Evolutionary conservation across 2,113 vertebrate genomes (phyloP).

Genomic region (Eulemur rufifrons): DNA sequence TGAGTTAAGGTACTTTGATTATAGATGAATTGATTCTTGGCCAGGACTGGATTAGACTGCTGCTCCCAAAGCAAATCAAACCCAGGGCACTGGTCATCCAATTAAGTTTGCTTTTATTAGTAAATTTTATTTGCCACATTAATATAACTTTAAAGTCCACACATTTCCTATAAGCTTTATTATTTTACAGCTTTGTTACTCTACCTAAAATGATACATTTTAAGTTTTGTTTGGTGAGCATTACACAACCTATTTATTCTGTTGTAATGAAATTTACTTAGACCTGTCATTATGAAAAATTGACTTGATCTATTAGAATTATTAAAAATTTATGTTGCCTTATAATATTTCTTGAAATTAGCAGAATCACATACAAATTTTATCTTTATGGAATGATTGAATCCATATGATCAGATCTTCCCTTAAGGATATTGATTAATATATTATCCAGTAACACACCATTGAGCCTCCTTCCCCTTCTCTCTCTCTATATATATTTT

Average conservation of each 20-base stretch:
- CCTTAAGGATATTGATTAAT: neutral
- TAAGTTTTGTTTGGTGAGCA: neutral
- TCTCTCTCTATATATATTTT: neutral
- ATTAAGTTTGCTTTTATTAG: neutral
- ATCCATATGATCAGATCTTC: neutral
- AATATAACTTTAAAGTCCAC: neutral
- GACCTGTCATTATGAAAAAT: neutral
- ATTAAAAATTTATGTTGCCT: neutral
- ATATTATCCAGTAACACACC: neutral
- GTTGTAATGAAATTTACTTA: neutral
- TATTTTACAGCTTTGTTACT: neutral
- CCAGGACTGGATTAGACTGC: neutral
- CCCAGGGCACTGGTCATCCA: neutral
- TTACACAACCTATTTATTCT: neutral
- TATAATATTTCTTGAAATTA: neutral
- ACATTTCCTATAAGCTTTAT: neutral
- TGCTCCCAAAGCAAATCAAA: neutral
- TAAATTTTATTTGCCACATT: neutral
- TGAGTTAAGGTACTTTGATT: neutral
- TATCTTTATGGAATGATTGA: neutral
- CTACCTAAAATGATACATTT: neutral
- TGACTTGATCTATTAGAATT: neutral
- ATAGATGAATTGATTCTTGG: neutral
- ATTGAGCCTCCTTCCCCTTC: neutral
- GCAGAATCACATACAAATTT: neutral